Base-by-base conservation (phyloP, 1,140 invertebrate genomes). In the Ceratosolen fusciceps region DNA sequence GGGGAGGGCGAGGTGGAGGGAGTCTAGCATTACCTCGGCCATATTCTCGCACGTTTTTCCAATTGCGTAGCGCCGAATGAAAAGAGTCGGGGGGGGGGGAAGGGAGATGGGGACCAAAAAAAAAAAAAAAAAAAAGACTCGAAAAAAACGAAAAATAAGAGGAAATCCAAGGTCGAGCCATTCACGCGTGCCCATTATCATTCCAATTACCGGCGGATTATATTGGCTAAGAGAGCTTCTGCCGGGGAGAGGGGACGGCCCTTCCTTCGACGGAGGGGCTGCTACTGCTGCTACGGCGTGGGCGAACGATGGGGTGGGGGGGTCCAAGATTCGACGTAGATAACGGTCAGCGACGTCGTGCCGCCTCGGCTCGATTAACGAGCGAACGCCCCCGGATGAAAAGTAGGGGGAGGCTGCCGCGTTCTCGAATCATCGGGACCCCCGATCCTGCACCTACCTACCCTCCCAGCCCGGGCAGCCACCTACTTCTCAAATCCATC, bases 191-290 rank as follows among this genome's bases (percentile, higher is more conserved):
- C 54, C 9, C 52, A 77, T 77, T 77, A 77, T 77, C 75, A 58
- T 70, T 37, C 65, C 75, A 77, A 77, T 77, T 77, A 77, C 52
- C 8, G 49, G 65, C 52, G 47, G 52, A 77, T 77, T 77, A 75
- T 56, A 26, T 31, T 34, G 43, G 58, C 26, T n/a, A 70, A 37
- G 37, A 43, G 71, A 14, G 37, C 21, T 39, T 1, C 19, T n/a
- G 39, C 21, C 37, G 4, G 26, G 1, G 65, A 24, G 14, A 60
- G 56, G 26, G n/a, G 14, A 24, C 2, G n/a, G 19, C 8, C 8
- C n/a, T 26, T 8, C n/a, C n/a, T n/a, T n/a, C n/a, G n/a, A n/a
- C n/a, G n/a, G 52, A 24, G 52, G 52, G 21, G 14, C 52, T 4
- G 52, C 2, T 21, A 54, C 52, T n/a, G n/a, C 5, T 54, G 39